Evolutionary conservation across 2,797 vertebrate genomes (phyloP), one percentile per base, ranked within the genome.

Genomic region (Enteromius afrohamiltoni): DNA sequence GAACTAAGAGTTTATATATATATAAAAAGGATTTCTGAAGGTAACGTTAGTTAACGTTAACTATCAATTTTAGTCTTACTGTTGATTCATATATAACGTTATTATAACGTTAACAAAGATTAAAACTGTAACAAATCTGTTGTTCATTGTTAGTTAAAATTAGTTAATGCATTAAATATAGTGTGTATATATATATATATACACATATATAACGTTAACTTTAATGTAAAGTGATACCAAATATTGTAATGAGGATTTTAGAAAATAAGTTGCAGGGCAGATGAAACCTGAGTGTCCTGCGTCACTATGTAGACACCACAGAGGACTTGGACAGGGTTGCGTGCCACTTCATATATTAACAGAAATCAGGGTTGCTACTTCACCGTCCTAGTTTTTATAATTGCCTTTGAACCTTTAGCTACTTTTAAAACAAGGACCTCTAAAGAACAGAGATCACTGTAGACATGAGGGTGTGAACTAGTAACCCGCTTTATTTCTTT

Each of bases 321-420:
- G 40, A 77, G n/a, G 74, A 60, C 53, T 58, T 60, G 34, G 21
- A 40, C 34, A 23, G 55, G 55, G 34, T 40, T 77, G 58, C 17
- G 58, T 77, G 40, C 76, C 76, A 64, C n/a, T 64, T 77, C 16
- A 29, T 77, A 29, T 64, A 64, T 62, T 26, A 77, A 62, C 75
- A 55, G 31, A 75, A 75, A 77, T 77, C 55, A 62, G 75, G 75
- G 76, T 77, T 77, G 76, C 23, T 47, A 19, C 76, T 77, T 64
- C 31, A 6, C 55, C 5, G 76, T 29, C 76, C 76, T 77, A 77
- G 14, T 64, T 77, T 64, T 64, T 64, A 74, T 62, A 77, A 77
- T 77, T 62, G 76, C 76, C 40, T 47, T 26, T 17, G 8, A 64
- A 64, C 16, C 58, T 13, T 77, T 17, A 13, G 76, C 76, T 62